Conservation (phyloP, 2,797 vertebrate species). For the Acrossocheilus wenchowensis region DNA sequence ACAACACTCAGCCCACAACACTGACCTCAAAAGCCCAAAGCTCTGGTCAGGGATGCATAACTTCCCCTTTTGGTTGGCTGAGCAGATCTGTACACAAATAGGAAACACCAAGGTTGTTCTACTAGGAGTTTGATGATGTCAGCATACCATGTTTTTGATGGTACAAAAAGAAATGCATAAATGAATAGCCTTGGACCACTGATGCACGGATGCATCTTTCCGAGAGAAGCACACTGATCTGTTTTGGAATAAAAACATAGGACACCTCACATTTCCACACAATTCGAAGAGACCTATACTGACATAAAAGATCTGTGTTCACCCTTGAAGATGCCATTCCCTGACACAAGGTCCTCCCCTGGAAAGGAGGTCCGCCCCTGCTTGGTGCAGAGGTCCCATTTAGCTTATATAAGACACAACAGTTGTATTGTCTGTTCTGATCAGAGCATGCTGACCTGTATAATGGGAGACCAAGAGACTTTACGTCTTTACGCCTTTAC, state of each 20-base stretch:
- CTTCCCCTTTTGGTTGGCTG: background rate
- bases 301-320: background rate
- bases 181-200: background rate
- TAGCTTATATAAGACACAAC: background rate
- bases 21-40: background rate
- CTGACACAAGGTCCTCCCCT: background rate
- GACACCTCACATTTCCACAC: background rate
- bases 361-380: background rate
- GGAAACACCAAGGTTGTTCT: slow-evolving; percentile 6
- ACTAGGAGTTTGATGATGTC: background rate
- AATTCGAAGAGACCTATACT: background rate
- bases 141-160: background rate
- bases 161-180: background rate
- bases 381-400: background rate
- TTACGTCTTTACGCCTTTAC: too few relatives aligned
- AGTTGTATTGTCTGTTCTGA: background rate
- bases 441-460: background rate
- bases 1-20: background rate
- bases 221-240: background rate
- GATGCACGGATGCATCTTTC: background rate
- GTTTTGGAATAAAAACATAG: background rate
- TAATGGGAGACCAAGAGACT: background rate
- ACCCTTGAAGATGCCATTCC: background rate
- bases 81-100: background rate
- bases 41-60: background rate